Conservation (phyloP, 2,113 vertebrate species). For the Chloebia gouldiae region DNA sequence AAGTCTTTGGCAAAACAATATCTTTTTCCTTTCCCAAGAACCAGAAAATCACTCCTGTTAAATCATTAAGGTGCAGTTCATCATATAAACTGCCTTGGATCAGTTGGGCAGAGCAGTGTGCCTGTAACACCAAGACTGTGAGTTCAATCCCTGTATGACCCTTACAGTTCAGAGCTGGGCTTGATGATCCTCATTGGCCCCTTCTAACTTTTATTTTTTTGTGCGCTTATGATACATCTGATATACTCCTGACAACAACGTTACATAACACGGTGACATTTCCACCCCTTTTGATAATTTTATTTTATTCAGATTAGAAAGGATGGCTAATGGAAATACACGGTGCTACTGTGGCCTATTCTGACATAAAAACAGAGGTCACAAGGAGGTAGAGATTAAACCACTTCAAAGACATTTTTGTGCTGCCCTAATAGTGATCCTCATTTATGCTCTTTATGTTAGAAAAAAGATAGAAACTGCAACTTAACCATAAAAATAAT, state of each 20-base stretch:
- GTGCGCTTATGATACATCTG: not conserved
- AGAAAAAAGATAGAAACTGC: not conserved
- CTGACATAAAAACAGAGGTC: not conserved
- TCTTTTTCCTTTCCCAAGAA: not conserved
- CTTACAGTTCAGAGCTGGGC: too few relatives aligned
- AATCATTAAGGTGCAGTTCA: not conserved
- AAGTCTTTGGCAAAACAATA: not conserved
- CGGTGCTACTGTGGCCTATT: not conserved
- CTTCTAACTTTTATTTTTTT: not conserved
- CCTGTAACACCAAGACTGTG: not conserved
- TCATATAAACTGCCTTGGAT: not conserved
- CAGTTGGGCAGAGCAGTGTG: not conserved
- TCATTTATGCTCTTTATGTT: not conserved
- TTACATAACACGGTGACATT: not conserved
- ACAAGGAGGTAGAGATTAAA: not conserved
- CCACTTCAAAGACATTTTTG: not conserved
- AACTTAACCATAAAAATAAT: not conserved
- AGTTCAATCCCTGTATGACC: too few relatives aligned
- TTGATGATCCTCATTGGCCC: accelerated
- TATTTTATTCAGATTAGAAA: not conserved
- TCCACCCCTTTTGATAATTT: not conserved
- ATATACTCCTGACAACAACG: not conserved
- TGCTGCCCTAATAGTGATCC: not conserved
- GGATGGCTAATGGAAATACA: not conserved
- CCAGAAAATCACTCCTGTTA: not conserved